Evolutionary conservation across 2,888 invertebrate species (phyloP).

Genomic region (Morinoia aosen): DNA sequence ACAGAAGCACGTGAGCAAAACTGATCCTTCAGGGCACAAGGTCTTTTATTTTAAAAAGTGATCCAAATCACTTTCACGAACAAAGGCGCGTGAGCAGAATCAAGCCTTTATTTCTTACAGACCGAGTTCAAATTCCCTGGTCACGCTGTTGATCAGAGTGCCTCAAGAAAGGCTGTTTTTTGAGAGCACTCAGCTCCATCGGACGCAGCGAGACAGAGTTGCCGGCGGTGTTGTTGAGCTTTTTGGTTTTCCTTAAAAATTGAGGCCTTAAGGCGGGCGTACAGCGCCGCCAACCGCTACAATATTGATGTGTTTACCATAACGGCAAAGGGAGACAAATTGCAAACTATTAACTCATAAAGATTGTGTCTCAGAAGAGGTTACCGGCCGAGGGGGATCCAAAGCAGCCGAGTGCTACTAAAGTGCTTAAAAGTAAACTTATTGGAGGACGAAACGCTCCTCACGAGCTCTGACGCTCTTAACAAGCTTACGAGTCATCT

Average conservation of each 20-base stretch:
- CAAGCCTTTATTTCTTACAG: no score
- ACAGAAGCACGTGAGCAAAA: no score
- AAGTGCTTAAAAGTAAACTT: constrained; percentile 48
- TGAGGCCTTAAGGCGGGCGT: neutral
- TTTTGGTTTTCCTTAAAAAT: neutral
- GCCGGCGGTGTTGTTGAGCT: neutral
- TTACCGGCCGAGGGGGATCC: constrained; percentile 26
- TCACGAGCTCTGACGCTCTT: neutral
- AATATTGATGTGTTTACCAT: constrained; percentile 52
- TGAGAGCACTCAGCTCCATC: neutral
- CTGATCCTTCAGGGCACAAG: no score
- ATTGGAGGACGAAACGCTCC: neutral
- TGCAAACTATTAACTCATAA: constrained; percentile 50
- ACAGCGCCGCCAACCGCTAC: neutral
- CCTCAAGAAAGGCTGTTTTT: neutral
- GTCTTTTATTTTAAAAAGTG: no score
- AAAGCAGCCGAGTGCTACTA: constrained; percentile 21
- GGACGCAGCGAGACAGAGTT: neutral
- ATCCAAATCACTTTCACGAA: no score
- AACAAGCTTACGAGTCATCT: constrained; percentile 30
- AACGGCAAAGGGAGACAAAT: constrained; percentile 52
- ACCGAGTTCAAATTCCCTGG: no score
- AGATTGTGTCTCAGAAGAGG: constrained; percentile 52
- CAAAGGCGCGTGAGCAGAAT: no score
- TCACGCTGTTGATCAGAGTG: no score